Conservation (phyloP, 2,888 invertebrate species). For the Sipha maydis region DNA sequence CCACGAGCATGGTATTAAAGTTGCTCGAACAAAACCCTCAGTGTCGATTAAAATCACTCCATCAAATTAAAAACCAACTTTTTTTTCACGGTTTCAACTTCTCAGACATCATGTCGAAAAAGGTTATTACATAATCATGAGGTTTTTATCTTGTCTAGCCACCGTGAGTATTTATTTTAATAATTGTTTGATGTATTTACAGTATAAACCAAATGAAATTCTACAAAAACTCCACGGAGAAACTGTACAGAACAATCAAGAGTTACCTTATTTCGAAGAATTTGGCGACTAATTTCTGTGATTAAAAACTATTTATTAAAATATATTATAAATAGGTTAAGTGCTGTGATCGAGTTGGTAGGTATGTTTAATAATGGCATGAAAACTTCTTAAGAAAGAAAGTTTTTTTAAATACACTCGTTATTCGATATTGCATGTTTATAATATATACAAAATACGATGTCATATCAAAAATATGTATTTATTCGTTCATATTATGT, state of each 20-base stretch:
- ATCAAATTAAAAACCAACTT: slow-evolving; percentile 43
- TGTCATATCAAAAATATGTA: neutral
- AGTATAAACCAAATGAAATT: slow-evolving; percentile 43
- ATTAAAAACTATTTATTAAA: neutral
- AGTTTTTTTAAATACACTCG: neutral
- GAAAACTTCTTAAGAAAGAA: neutral
- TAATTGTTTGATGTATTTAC: neutral
- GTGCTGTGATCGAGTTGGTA: neutral
- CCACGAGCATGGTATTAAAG: slow-evolving; percentile 24
- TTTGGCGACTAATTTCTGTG: slow-evolving; percentile 32
- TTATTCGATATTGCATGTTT: neutral
- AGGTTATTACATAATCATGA: neutral
- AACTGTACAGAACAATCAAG: neutral
- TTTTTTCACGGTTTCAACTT: slow-evolving; percentile 53
- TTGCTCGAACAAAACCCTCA: slow-evolving; percentile 43
- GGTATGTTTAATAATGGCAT: neutral
- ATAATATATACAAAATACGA: neutral
- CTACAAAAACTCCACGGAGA: neutral
- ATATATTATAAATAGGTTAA: neutral
- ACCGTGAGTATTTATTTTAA: neutral
- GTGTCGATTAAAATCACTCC: slow-evolving; percentile 32
- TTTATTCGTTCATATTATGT: neutral
- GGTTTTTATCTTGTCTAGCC: neutral
- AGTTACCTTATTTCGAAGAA: slow-evolving; percentile 33
- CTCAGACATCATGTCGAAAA: slow-evolving; percentile 24